Evolutionary conservation across 2,888 invertebrate genomes (phyloP).

Genomic region (Erebia ligea): DNA sequence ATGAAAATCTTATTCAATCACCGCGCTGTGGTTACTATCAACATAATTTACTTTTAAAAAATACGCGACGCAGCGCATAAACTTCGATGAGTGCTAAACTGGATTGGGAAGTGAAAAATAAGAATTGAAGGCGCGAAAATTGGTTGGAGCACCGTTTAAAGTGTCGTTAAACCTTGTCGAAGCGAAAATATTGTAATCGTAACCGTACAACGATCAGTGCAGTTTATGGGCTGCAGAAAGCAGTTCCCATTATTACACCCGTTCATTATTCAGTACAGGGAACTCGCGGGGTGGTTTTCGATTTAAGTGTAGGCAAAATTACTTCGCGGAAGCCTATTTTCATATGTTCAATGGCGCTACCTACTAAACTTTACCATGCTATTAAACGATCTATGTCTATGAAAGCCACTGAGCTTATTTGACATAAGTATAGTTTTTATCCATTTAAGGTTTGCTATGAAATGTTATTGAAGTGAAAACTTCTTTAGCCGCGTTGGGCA

Average conservation of each 20-base stretch:
- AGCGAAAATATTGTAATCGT: slow-evolving; percentile 76
- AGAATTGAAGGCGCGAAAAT: slow-evolving; percentile 78
- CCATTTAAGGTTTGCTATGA: too few species aligned
- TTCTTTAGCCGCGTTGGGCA: too few species aligned
- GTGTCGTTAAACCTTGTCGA: slow-evolving; percentile 75
- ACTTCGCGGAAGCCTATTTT: slow-evolving; percentile 12
- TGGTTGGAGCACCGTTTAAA: slow-evolving; percentile 74
- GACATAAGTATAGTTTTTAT: too few species aligned
- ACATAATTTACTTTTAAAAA: slow-evolving; percentile 71
- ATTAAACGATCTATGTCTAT: not conserved
- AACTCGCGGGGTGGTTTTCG: slow-evolving; percentile 53
- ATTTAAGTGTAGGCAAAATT: slow-evolving; percentile 17
- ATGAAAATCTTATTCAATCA: slow-evolving; percentile 63
- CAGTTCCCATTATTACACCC: slow-evolving; percentile 57
- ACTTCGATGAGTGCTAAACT: slow-evolving; percentile 80
- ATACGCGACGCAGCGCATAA: slow-evolving; percentile 56
- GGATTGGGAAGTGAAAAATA: slow-evolving; percentile 78
- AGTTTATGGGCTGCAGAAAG: slow-evolving; percentile 72
- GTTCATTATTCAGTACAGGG: slow-evolving; percentile 58
- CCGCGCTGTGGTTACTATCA: slow-evolving; percentile 62
- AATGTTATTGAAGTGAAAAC: too few species aligned
- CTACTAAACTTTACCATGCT: not conserved
- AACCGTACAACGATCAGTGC: slow-evolving; percentile 46
- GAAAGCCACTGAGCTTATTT: too few species aligned
- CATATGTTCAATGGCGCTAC: not conserved